Percentiles rank a stretch among this genome's conserved stretches.
These are phyloP conservation scores for Rhabdophis nuchalis DNA, from an alignment of 2,797 vertebrate genomes.

Conservation along the genomic window DNA sequence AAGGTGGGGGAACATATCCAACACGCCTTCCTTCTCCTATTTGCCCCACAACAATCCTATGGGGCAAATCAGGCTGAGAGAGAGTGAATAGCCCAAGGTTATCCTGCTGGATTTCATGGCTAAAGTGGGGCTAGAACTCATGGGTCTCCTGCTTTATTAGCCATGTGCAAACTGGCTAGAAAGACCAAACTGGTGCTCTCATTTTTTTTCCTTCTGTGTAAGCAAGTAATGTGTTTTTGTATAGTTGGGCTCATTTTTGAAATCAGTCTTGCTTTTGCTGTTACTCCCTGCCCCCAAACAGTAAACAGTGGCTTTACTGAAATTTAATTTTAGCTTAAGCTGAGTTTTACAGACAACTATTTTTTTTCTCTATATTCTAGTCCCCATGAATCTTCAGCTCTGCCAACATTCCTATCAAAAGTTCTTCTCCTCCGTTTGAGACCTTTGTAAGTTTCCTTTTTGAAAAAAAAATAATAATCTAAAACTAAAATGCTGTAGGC, in stretches of 20 bases:
- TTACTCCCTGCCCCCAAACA: neutral
- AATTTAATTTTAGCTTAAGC: neutral
- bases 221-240: neutral
- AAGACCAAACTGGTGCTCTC: neutral
- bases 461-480: neutral
- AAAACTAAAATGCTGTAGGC: neutral
- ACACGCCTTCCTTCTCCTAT: neutral
- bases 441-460: neutral
- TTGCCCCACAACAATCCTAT: neutral
- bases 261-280: neutral
- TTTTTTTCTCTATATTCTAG: neutral
- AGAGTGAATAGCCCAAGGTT: neutral
- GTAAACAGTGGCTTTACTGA: neutral
- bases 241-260: neutral
- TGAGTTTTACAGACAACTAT: neutral
- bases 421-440: neutral
- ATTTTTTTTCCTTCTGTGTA: neutral
- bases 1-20: neutral
- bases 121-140: neutral
- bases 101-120: neutral
- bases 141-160: neutral
- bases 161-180: neutral
- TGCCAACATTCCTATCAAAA: neutral
- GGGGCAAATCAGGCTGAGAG: neutral
- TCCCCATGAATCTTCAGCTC: neutral